Evolutionary conservation across 1,140 invertebrate species (phyloP), one percentile per base, ranked within the genome.

Genomic region (Cheumatopsyche charites): DNA sequence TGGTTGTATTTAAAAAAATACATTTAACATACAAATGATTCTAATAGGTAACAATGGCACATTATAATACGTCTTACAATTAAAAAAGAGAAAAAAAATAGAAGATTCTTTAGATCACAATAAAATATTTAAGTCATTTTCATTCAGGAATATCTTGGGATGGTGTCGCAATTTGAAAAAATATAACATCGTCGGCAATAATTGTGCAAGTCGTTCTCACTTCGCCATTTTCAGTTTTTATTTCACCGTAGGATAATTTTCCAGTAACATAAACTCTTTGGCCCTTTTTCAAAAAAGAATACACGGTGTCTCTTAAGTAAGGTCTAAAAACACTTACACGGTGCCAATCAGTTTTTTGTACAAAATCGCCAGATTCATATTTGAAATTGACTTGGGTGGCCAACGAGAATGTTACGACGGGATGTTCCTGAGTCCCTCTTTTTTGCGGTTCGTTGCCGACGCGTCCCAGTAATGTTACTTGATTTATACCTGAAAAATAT

Each of bases 281-380:
- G 0, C 94, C 95, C 85, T 96, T 97, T 77, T 88, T 93, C 62
- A 96, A 79, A 80, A 90, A 93, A 77, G 89, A 89, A 75, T 90
- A 88, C 0, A 95, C 89, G 13, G 84, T 88, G 13, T 96, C 93
- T 23, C 94, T 83, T 1, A 98, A 85, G 62, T 85, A 85, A 2
- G 93, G 94, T 79, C 91, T 94, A 78, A 97, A 98, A 4, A 97
- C 90, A 77, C 91, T 91, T 62, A 97, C 83, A 77, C 92, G 87
- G 79, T 98, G 95, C 95, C 95, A 97, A 73, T 96, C 94, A 17
- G 94, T 96, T 77, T 91, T 89, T 79, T 95, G 93, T 11, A 91
- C 81, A 77, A 91, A 86, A 78, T 94, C 91, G 17, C 93, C 93
- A 82, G 85, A 87, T 78, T 89, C 87, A 82, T 89, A 89, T 78